Conservation (phyloP, 2,797 vertebrate genomes). For the Onychomys leucogaster region DNA sequence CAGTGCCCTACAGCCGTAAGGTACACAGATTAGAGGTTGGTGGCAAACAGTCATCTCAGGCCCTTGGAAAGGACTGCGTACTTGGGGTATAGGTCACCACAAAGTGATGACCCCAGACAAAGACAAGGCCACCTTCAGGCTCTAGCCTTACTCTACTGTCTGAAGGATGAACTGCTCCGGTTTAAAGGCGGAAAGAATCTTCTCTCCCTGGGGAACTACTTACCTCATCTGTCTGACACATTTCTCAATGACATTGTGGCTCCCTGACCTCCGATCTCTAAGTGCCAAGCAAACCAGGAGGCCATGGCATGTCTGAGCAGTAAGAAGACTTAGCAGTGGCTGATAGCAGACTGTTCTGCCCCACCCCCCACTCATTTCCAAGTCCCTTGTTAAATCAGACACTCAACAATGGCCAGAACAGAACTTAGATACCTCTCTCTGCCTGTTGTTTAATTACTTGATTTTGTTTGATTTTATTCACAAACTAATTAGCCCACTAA, state of each 20-base stretch:
- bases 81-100: too few species aligned
- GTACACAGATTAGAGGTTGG: background rate
- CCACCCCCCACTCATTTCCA: background rate
- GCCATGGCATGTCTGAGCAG: rapidly evolving
- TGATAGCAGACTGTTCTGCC: background rate
- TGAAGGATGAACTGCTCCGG: rapidly evolving
- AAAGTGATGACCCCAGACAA: background rate
- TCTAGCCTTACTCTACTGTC: rapidly evolving
- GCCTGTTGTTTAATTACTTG: slow-evolving; percentile 75
- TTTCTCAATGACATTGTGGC: background rate
- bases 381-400: background rate
- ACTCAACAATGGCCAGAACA: slow-evolving; percentile 22
- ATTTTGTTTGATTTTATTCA: slow-evolving; percentile 82
- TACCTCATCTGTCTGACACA: rapidly evolving
- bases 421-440: slow-evolving; percentile 4
- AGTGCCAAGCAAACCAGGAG: rapidly evolving
- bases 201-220: background rate
- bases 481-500: slow-evolving; percentile 80
- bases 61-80: background rate
- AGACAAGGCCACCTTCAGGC: background rate
- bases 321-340: background rate
- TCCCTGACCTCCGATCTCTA: rapidly evolving
- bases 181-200: rapidly evolving
- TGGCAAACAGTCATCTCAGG: too few species aligned
- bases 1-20: too few species aligned